These are phyloP conservation scores for Myiozetetes cayanensis DNA, from an alignment of 2,113 vertebrate genomes.

Conservation along the genomic window DNA sequence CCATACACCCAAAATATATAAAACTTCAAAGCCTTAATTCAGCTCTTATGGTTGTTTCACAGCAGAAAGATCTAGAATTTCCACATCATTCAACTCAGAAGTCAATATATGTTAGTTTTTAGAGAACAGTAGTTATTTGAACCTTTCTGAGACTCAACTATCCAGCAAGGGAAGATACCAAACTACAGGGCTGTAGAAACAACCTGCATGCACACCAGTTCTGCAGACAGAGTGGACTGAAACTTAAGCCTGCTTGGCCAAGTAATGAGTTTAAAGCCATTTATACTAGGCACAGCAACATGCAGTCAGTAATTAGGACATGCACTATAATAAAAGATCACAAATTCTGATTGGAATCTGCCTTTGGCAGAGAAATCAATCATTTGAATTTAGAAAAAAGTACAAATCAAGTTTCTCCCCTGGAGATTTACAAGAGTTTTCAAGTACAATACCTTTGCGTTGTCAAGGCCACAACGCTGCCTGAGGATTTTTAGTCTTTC, in stretches of 20 bases:
- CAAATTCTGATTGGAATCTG: not conserved
- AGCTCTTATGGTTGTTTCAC: not conserved
- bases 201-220: not conserved
- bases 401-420: not conserved
- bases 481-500: conserved; percentile 96
- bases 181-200: not conserved
- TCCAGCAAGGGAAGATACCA: not conserved
- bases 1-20: not conserved
- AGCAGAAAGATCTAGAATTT: not conserved
- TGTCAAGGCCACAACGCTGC: conserved; percentile 94
- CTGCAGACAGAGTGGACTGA: not conserved
- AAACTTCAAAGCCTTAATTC: not conserved
- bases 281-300: not conserved
- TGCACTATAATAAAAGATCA: not conserved
- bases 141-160: not conserved
- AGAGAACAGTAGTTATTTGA: not conserved
- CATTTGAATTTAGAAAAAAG: not conserved
- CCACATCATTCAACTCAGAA: not conserved
- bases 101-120: not conserved
- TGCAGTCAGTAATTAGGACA: not conserved
- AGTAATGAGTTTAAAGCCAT: not conserved
- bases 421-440: not conserved
- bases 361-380: not conserved
- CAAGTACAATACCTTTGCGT: conserved; percentile 81
- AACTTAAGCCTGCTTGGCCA: not conserved